Conservation (phyloP, 2,797 vertebrate species). For the Phrynocephalus guinanensis region DNA sequence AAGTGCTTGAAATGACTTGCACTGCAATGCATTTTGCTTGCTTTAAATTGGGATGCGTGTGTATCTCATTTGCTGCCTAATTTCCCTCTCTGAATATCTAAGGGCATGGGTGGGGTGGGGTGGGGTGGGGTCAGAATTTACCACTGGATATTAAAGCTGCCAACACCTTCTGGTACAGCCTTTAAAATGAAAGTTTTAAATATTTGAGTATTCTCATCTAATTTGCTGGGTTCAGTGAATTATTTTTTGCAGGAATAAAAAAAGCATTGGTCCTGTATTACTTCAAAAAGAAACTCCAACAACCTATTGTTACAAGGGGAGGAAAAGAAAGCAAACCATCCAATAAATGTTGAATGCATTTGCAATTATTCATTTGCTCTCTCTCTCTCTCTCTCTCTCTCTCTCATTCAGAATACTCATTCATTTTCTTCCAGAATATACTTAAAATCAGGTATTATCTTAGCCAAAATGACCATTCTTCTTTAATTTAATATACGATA, state of each 20-base stretch:
- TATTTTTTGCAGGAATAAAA: background rate
- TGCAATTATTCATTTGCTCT: background rate
- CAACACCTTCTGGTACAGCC: background rate
- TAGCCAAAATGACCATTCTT: slow-evolving; percentile 64
- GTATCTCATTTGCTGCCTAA: no score
- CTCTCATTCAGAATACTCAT: slow-evolving; percentile 27
- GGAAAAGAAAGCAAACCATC: slow-evolving; percentile 52
- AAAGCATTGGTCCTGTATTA: background rate
- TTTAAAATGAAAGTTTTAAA: background rate
- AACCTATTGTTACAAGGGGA: slow-evolving; percentile 47
- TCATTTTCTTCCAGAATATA: slow-evolving; percentile 61
- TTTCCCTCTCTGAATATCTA: no score
- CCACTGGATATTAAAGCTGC: background rate
- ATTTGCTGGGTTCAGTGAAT: background rate
- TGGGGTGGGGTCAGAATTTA: background rate
- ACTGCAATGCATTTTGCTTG: no score
- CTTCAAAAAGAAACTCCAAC: background rate
- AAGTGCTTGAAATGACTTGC: no score
- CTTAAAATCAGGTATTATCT: slow-evolving; percentile 68
- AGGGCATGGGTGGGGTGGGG: no score
- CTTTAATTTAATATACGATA: slow-evolving; percentile 75
- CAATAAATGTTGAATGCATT: slow-evolving; percentile 50
- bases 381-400: background rate
- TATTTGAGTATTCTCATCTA: background rate
- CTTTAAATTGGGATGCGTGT: no score